These are phyloP conservation scores for Psittacula cyanocephala DNA, from an alignment of 2,113 vertebrate species.

Conservation along the genomic window DNA sequence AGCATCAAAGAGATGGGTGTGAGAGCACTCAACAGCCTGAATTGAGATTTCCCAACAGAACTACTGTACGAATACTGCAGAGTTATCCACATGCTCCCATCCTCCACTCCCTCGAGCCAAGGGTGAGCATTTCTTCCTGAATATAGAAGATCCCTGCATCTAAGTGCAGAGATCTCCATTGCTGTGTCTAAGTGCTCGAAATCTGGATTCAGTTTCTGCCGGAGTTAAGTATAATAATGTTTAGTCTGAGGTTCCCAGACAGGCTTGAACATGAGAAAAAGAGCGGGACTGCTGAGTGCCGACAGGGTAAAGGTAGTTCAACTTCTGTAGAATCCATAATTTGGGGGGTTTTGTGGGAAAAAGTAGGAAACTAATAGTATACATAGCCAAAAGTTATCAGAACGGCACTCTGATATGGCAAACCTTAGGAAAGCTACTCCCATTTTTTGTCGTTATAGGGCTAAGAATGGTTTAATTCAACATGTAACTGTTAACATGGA, in stretches of 20 bases:
- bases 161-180: background rate
- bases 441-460: background rate
- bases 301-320: background rate
- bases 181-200: background rate
- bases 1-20: background rate
- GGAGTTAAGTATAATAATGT: background rate
- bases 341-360: background rate
- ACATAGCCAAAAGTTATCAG: background rate
- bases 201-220: background rate
- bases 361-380: background rate
- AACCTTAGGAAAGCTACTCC: background rate
- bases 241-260: conserved; percentile 11
- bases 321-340: background rate
- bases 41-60: background rate
- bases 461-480: background rate
- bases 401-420: background rate
- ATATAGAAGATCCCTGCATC: background rate
- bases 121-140: background rate
- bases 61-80: background rate
- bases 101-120: background rate
- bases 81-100: fast-evolving
- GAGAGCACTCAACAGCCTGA: background rate
- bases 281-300: background rate
- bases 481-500: background rate
- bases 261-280: background rate